Conservation (phyloP, 2,888 invertebrate genomes). For the Sinodicranocentrus sp. region DNA sequence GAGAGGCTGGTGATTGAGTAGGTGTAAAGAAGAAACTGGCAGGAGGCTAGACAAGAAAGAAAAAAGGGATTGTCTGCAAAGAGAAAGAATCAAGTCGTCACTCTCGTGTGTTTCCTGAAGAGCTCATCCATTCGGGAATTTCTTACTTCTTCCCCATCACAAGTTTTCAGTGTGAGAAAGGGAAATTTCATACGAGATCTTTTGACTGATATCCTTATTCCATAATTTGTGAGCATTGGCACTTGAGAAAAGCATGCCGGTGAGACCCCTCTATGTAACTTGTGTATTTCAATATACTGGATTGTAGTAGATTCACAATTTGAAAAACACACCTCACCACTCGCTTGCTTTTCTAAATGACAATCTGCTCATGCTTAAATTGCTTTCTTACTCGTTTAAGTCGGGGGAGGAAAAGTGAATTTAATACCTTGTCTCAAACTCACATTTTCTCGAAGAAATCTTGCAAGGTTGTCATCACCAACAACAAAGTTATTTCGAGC, state of each 20-base stretch:
- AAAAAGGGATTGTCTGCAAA: slow-evolving; percentile 1
- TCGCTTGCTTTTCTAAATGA: too few relatives aligned
- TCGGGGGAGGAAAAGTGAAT: too few relatives aligned
- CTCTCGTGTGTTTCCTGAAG: slow-evolving; percentile 14
- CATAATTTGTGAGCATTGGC: too few relatives aligned
- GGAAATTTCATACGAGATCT: neutral
- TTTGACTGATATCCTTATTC: neutral
- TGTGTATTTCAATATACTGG: neutral
- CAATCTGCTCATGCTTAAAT: too few relatives aligned
- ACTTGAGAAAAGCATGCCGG: too few relatives aligned
- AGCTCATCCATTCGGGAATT: slow-evolving; percentile 30
- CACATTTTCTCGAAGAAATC: too few relatives aligned
- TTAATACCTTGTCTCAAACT: too few relatives aligned
- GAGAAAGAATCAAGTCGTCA: slow-evolving; percentile 8
- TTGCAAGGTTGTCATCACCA: too few relatives aligned
- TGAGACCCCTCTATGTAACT: neutral
- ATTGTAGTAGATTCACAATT: too few relatives aligned
- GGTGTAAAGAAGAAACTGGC: slow-evolving; percentile 32
- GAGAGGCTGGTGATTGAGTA: slow-evolving; percentile 33
- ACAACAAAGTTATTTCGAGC: too few relatives aligned
- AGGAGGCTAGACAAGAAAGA: neutral
- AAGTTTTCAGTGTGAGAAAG: slow-evolving; percentile 5
- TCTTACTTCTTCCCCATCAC: slow-evolving; percentile 14
- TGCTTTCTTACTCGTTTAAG: too few relatives aligned
- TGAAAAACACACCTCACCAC: too few relatives aligned